phyloP scores from a whole-genome alignment of 1,140 invertebrate genomes.

The Temnothorax nylanderi region DNA sequence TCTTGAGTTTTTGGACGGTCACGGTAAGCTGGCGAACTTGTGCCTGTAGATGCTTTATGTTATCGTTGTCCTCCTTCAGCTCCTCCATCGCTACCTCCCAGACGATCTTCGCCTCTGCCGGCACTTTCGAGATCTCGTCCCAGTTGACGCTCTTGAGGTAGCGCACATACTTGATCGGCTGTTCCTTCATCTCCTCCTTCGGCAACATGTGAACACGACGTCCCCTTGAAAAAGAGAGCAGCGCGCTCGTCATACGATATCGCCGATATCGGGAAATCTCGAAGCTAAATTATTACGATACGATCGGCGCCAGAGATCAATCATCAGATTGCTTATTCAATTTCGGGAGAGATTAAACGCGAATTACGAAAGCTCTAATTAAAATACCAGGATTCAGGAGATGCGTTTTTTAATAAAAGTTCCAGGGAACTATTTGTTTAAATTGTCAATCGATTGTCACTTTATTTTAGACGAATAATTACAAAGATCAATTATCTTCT shows the following conservation, averaged over 20 bases:
- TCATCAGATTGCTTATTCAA: slow-evolving; percentile 1
- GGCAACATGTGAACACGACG: neutral
- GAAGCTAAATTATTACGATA: neutral
- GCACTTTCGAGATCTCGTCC: slow-evolving; percentile 45
- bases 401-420: neutral
- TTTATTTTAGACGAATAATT: neutral
- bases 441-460: neutral
- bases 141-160: slow-evolving; percentile 35
- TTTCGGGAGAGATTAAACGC: neutral
- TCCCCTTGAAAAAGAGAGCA: slow-evolving; percentile 23
- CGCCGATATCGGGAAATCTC: neutral
- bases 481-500: neutral
- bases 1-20: slow-evolving; percentile 2
- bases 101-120: slow-evolving; percentile 20
- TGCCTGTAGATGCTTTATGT: slow-evolving; percentile 20
- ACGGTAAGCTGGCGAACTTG: neutral
- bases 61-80: neutral
- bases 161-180: slow-evolving; percentile 43
- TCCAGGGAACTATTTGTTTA: neutral
- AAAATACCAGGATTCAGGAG: neutral
- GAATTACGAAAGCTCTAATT: neutral
- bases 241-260: neutral
- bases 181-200: slow-evolving; percentile 27
- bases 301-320: neutral
- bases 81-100: slow-evolving; percentile 37